Evolutionary conservation across 1,140 invertebrate species (phyloP), one percentile per base, ranked within the genome.

Genomic region (Drosophila miranda): DNA sequence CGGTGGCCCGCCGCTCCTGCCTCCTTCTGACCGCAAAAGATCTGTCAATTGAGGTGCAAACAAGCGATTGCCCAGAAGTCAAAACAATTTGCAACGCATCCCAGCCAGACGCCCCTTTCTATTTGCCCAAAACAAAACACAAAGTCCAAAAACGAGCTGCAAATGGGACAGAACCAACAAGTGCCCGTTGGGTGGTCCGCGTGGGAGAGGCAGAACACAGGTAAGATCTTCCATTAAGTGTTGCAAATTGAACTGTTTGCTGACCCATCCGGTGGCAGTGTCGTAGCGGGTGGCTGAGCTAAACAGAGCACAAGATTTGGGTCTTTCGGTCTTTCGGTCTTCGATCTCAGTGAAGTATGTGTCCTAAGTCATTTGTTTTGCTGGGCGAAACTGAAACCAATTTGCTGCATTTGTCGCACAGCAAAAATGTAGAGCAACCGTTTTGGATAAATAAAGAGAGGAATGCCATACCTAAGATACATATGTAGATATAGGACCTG

Each of bases 21-120:
- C 59, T 64, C 48, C 61, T 68, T 44, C 63, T 73, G 77, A 83
- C 80, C 80, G 80, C 80, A 83, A 86, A 76, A 69, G 60, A 83
- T 86, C 51, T 80, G 72, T 86, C 76, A 86, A 83, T 83, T 80
- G 59, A 80, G 81, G 67, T 84, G 81, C 80, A 83, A 83, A 83
- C 82, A 83, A 56, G 51, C 48, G 68, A 84, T 62, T 66, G 71
- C 46, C 70, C 70, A 60, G 57, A 62, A 71, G 64, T 63, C 51
- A 75, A 62, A 58, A 48, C 63, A 60, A 43, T 74, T 74, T 62
- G 53, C 54, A 78, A 76, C 62, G 62, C 46, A 67, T 60, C 28
- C 38, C 52, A 41, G 38, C 43, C 43, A 51, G 11, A 44, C 53
- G 62, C 43, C 51, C 60, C 60, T 83, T 84, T 83, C 76, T 86